Evolutionary conservation across 2,888 invertebrate genomes (phyloP), one percentile per base, ranked within the genome.

Genomic region (Noctua comes): DNA sequence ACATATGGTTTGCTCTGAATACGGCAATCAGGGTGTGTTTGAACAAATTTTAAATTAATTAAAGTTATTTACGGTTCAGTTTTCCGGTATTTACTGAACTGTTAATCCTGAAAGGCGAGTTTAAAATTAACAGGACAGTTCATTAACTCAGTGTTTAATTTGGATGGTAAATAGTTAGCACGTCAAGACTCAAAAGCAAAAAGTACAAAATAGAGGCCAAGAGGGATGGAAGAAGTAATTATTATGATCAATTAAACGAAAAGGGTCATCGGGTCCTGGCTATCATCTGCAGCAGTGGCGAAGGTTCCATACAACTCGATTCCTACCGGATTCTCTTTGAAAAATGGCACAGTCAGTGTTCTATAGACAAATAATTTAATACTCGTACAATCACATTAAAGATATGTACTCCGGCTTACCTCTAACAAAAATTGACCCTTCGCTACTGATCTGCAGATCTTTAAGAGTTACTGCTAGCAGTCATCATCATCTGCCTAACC

Each of bases 141-240:
- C n/a, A 66, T 76, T 83, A 83, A 27, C 48, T 43, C 18, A 43
- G 48, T 46, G 31, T 18, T 62, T 83, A 27, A 76, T 16, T 65
- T 46, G 16, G 5, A 31, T 74, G 7, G 36, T 27, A 31, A 74
- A 46, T 7, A 54, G 48, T 51, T 59, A n/a, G n/a, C 2, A 16
- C 31, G n/a, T 36, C 46, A 21, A n/a, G 31, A 73, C 7, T 21
- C 1, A 43, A 36, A 48, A 69, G 8, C 69, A 13, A 2, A 0
- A 10, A 5, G 4, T 18, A 51, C 24, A 36, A 18, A 72, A 31
- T 1, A 68, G 2, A 16, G 40, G 16, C 8, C 21, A 18, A 40
- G 21, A 40, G 21, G 24, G 24, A n/a, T 24, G n/a, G 4, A 5
- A n/a, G 13, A n/a, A 57, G n/a, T n/a, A n/a, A 57, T n/a, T 5